Evolutionary conservation across 2,888 invertebrate genomes (phyloP).

Genomic region (Eupithecia tripunctaria): DNA sequence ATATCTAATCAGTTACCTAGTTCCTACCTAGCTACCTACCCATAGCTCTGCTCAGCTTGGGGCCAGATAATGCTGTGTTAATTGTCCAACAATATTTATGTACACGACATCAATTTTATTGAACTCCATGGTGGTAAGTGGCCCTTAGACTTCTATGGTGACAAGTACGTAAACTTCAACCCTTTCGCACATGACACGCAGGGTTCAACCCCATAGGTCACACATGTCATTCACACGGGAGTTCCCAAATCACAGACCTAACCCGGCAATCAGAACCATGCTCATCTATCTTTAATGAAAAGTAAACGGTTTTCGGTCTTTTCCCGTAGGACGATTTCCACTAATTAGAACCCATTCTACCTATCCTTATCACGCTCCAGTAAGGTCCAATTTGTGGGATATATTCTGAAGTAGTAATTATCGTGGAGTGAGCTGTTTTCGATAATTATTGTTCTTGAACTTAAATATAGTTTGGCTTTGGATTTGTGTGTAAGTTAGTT

Average conservation of each 20-base stretch:
- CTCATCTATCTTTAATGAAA: slow-evolving; percentile 76
- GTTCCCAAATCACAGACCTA: slow-evolving; percentile 71
- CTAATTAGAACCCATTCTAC: slow-evolving; percentile 58
- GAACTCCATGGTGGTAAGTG: not conserved
- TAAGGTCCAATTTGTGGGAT: slow-evolving; percentile 49
- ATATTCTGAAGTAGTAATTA: slow-evolving; percentile 61
- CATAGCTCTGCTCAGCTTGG: no score
- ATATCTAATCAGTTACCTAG: no score
- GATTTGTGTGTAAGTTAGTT: slow-evolving; percentile 47
- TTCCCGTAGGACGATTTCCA: slow-evolving; percentile 70
- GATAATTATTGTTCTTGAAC: slow-evolving; percentile 72
- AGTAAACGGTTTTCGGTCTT: slow-evolving; percentile 78
- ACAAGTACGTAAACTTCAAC: slow-evolving; percentile 10
- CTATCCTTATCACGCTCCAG: slow-evolving; percentile 44
- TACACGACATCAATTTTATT: not conserved
- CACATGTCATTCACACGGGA: slow-evolving; percentile 50
- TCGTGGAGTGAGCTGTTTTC: slow-evolving; percentile 74
- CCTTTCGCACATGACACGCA: slow-evolving; percentile 3
- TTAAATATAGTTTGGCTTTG: slow-evolving; percentile 51
- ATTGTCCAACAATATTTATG: no score
- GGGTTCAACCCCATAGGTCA: slow-evolving; percentile 34
- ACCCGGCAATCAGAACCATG: slow-evolving; percentile 75
- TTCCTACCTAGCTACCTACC: no score
- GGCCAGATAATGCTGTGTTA: no score
- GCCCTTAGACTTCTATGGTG: not conserved